Conservation (phyloP, 2,113 vertebrate genomes). For the Tonatia bakeri region DNA sequence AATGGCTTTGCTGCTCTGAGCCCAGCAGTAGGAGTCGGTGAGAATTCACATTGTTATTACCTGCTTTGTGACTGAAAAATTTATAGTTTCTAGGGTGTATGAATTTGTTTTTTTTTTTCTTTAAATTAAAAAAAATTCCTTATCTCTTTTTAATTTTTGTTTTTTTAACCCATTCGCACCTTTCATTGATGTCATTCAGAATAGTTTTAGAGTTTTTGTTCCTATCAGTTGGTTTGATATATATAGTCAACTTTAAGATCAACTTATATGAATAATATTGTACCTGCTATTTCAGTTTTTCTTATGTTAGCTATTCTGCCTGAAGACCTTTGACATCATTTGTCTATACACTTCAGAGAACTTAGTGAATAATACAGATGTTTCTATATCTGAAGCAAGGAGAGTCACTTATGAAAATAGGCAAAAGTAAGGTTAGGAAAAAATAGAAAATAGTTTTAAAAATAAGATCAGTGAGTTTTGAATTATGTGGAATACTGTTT, state of each 20-base stretch:
- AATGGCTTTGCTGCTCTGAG: not conserved
- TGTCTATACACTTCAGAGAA: not conserved
- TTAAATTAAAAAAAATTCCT: not conserved
- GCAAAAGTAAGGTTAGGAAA: slow-evolving; percentile 7
- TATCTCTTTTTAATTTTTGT: not conserved
- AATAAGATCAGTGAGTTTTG: not conserved
- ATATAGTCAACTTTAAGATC: not conserved
- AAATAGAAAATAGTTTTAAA: not conserved
- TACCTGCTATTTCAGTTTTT: not conserved
- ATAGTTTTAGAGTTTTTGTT: not conserved
- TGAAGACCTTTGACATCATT: not conserved
- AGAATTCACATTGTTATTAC: not conserved
- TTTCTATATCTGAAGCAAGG: not conserved
- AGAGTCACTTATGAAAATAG: not conserved
- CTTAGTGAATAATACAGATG: not conserved
- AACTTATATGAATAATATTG: not conserved
- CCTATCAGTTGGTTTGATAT: not conserved
- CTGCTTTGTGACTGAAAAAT: not conserved
- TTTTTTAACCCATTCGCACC: not conserved
- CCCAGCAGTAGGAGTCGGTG: not conserved
- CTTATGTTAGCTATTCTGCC: not conserved
- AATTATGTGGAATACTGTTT: not conserved
- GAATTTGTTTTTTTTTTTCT: not conserved
- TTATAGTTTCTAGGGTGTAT: not conserved
- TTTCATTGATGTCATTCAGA: not conserved